Conservation (phyloP, 2,888 invertebrate genomes). For the Lordiphosa andalusiaca region DNA sequence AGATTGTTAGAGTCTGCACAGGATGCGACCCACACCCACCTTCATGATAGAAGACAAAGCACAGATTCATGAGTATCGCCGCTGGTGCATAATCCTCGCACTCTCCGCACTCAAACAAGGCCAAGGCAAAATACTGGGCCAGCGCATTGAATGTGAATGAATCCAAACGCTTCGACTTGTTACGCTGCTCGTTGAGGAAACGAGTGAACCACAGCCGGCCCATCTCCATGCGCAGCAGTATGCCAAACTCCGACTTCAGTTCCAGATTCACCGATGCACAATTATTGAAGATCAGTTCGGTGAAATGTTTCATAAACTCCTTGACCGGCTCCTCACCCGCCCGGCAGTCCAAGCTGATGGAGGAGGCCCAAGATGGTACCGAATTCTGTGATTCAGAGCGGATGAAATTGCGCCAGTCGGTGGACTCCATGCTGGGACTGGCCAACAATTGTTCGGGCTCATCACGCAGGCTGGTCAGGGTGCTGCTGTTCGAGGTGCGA, state of each 20-base stretch:
- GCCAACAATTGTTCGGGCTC: slow-evolving; percentile 82
- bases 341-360: slow-evolving; percentile 83
- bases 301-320: slow-evolving; percentile 86
- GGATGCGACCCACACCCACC: slow-evolving; percentile 77
- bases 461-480: slow-evolving; percentile 82
- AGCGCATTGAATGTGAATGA: slow-evolving; percentile 86
- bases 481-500: slow-evolving; percentile 81
- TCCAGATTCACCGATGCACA: slow-evolving; percentile 83
- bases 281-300: slow-evolving; percentile 83
- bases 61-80: slow-evolving; percentile 88
- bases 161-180: slow-evolving; percentile 83
- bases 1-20: background rate
- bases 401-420: slow-evolving; percentile 80
- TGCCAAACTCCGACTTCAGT: slow-evolving; percentile 86
- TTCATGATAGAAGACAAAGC: slow-evolving; percentile 87
- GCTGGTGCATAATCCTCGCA: slow-evolving; percentile 87
- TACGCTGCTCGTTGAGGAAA: slow-evolving; percentile 85
- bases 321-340: slow-evolving; percentile 83
- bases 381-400: slow-evolving; percentile 83
- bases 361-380: slow-evolving; percentile 84
- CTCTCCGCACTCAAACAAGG: slow-evolving; percentile 86
- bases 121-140: slow-evolving; percentile 86
- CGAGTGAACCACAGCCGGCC: slow-evolving; percentile 87
- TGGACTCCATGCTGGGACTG: slow-evolving; percentile 83
- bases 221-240: slow-evolving; percentile 83